Conservation (phyloP, 1,140 invertebrate genomes). For the Sarcophaga peregrina region DNA sequence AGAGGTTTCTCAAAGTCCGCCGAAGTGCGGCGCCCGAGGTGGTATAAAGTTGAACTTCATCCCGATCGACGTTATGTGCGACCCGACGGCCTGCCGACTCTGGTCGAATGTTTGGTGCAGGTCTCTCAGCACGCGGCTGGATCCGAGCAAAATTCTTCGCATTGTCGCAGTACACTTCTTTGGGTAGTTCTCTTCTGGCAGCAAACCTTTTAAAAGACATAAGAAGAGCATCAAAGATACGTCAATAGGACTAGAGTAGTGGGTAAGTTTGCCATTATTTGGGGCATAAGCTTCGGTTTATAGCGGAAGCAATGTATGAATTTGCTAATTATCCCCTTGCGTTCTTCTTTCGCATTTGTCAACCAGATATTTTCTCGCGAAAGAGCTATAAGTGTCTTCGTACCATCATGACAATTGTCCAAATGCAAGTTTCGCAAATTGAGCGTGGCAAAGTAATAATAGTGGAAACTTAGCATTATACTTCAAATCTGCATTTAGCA, state of each 20-base stretch:
- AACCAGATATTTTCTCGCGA: too few relatives aligned
- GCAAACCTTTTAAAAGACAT: conserved; percentile 44
- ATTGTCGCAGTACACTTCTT: too few relatives aligned
- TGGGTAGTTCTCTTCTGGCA: too few relatives aligned
- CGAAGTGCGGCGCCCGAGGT: neutral
- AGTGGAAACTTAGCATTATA: conserved; percentile 41
- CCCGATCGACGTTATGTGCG: neutral
- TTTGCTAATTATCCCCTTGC: too few relatives aligned
- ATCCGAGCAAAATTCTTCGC: too few relatives aligned
- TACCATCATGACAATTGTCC: too few relatives aligned
- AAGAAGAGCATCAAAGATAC: conserved; percentile 52
- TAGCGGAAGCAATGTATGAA: too few relatives aligned
- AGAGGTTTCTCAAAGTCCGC: neutral
- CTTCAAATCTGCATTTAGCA: conserved; percentile 36
- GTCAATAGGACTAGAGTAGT: conserved; percentile 42
- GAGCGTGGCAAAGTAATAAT: conserved; percentile 20
- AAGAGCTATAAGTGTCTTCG: too few relatives aligned
- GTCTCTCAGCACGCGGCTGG: too few relatives aligned
- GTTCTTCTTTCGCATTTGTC: too few relatives aligned
- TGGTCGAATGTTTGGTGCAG: too few relatives aligned
- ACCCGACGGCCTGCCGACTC: too few relatives aligned
- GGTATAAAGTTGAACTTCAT: neutral
- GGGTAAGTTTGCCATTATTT: conserved; percentile 41
- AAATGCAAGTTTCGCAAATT: conserved; percentile 16
- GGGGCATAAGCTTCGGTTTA: neutral